Conservation (phyloP, 2,113 vertebrate genomes). For the Pteruthius melanotis region DNA sequence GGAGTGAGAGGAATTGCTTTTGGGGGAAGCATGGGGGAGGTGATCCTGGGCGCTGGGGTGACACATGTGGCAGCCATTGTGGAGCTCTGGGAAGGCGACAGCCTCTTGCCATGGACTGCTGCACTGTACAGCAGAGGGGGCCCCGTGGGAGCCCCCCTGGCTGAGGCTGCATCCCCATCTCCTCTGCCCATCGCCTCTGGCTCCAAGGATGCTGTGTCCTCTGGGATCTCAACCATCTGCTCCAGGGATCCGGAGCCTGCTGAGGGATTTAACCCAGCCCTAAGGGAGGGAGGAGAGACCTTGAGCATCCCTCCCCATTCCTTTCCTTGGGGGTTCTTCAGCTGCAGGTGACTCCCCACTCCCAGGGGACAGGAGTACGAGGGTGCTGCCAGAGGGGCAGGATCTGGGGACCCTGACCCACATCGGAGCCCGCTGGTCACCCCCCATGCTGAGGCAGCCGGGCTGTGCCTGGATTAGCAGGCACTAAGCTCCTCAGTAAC, state of each 20-base stretch:
- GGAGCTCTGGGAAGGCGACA: background rate
- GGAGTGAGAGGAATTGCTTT: background rate
- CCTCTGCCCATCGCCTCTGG: rapidly evolving
- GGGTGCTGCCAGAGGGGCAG: too few relatives aligned
- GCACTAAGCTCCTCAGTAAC: background rate
- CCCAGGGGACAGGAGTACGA: rapidly evolving
- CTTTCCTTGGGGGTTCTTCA: background rate
- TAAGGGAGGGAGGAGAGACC: background rate
- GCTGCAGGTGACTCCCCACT: background rate
- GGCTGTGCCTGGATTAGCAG: background rate
- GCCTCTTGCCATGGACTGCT: background rate
- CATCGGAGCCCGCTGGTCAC: rapidly evolving
- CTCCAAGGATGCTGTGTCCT: background rate
- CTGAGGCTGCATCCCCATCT: background rate
- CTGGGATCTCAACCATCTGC: background rate
- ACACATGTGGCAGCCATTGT: rapidly evolving
- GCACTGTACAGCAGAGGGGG: background rate
- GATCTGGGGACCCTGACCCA: background rate
- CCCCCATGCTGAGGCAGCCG: background rate
- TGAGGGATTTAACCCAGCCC: background rate
- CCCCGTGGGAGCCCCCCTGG: rapidly evolving
- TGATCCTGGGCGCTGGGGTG: rapidly evolving
- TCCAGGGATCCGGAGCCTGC: rapidly evolving
- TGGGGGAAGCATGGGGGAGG: rapidly evolving
- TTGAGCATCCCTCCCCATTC: background rate